Conservation (phyloP, 2,113 vertebrate genomes). For the Rhinolophus ferrumequinum region DNA sequence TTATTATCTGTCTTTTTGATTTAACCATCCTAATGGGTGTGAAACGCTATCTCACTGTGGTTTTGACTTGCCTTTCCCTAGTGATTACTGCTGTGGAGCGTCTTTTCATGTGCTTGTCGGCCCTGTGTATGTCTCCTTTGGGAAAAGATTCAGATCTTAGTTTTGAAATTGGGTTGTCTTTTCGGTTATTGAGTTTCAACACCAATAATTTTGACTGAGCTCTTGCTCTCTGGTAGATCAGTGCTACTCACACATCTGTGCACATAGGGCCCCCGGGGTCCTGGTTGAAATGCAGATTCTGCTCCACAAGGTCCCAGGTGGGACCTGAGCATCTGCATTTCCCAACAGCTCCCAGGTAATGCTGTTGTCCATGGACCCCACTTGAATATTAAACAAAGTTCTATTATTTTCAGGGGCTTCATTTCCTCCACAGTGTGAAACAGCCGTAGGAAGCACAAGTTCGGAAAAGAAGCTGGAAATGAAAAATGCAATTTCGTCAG, state of each 20-base stretch:
- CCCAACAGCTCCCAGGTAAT: not conserved
- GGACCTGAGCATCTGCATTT: not conserved
- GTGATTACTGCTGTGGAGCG: not conserved
- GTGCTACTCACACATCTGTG: not conserved
- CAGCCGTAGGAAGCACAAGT: not conserved
- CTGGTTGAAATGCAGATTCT: not conserved
- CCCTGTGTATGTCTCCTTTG: not conserved
- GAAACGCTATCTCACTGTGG: not conserved
- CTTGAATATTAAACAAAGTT: not conserved
- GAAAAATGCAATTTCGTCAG: not conserved
- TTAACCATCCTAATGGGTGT: not conserved
- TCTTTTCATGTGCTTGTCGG: not conserved
- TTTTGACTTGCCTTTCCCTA: constrained; percentile 19
- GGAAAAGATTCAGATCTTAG: not conserved
- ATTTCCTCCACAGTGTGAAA: constrained; percentile 2
- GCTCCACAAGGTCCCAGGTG: not conserved
- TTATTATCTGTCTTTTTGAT: not conserved
- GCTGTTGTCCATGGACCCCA: not conserved
- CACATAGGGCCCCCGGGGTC: not conserved
- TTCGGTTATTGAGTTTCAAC: not conserved
- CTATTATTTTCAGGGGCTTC: not conserved
- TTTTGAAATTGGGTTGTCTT: not conserved
- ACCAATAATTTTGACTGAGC: not conserved
- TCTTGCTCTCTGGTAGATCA: not conserved
- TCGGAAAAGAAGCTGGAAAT: constrained; percentile 28